These are phyloP conservation scores for Thunnus maccoyii DNA, from an alignment of 2,113 vertebrate genomes.

Conservation along the genomic window DNA sequence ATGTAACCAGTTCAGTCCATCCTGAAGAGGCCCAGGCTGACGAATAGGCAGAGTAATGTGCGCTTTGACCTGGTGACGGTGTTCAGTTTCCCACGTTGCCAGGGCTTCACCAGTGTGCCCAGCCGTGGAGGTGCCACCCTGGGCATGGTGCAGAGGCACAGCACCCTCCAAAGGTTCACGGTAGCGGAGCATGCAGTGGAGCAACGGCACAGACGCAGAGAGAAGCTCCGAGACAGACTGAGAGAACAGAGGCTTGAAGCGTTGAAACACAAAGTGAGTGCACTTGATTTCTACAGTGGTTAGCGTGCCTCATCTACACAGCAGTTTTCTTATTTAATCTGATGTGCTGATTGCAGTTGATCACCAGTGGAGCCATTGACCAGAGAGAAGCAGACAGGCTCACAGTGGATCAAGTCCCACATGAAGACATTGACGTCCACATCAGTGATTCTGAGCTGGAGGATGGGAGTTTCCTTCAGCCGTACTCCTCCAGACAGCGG, in stretches of 20 bases:
- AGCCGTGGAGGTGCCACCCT: slow-evolving; percentile 92
- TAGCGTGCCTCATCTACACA: fast-evolving
- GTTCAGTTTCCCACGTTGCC: slow-evolving; percentile 93
- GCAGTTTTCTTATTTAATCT: background rate
- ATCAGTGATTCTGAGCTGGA: slow-evolving; percentile 83
- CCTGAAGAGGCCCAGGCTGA: slow-evolving; percentile 87
- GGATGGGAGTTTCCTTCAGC: slow-evolving; percentile 86
- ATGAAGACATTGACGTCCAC: slow-evolving; percentile 73
- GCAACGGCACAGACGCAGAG: slow-evolving; percentile 79
- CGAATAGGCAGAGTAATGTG: slow-evolving; percentile 81
- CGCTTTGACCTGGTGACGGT: slow-evolving; percentile 89
- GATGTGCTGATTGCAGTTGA: slow-evolving; percentile 79
- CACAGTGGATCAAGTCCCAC: slow-evolving; percentile 85
- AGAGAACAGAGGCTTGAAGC: slow-evolving; percentile 88
- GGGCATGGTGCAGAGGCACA: slow-evolving; percentile 91
- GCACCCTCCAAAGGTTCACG: slow-evolving; percentile 86
- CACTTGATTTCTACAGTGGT: background rate
- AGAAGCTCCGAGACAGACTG: slow-evolving; percentile 84
- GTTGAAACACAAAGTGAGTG: slow-evolving; percentile 85
- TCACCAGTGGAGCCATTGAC: slow-evolving; percentile 81
- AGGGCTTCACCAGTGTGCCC: slow-evolving; percentile 94
- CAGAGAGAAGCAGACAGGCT: slow-evolving; percentile 84
- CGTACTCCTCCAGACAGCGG: slow-evolving; percentile 88
- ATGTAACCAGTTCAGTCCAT: slow-evolving; percentile 86
- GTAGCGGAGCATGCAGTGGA: slow-evolving; percentile 88